Evolutionary conservation across 2,113 vertebrate species (phyloP), one percentile per base, ranked within the genome.

Genomic region (Pollimyrus isidori): DNA sequence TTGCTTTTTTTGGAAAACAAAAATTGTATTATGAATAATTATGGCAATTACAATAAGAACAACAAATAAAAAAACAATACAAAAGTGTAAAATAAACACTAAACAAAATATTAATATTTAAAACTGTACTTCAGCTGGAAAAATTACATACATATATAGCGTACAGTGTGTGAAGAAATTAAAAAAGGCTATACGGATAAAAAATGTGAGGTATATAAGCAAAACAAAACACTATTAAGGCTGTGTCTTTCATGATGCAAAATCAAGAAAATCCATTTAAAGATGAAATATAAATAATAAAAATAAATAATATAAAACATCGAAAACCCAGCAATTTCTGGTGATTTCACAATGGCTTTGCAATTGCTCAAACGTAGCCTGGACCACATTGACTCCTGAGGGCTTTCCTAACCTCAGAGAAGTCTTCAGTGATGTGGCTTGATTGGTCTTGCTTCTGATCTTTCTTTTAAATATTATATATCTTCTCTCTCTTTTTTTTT

Each of bases 181-280:
- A 92, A 93, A 39, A 13, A 86, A 53, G 90, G 89, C 89, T 92
- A 93, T 93, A 89, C 90, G 89, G 90, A 94, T 92, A 93, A 92
- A 93, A 89, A 90, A 94, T 95, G 95, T 97, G 97, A 98, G 97
- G 97, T 98, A 99, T 98, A 97, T 96, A 96, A 93, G 94, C 96
- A 96, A 97, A 96, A 96, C 95, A 96, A 94, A 97, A 94, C 94
- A 96, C 95, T 95, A 97, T 98, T 99, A 99, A 99, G 98, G 98
- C 97, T 95, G 95, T 93, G 95, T 84, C 26, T 95, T 95, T 93
- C 93, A 96, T 96, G 95, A 95, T 93, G 97, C 95, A 96, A 93
- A 92, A 94, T 93, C 90, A 96, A 94, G 95, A 94, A 90, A 92
- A 92, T 49, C 94, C 93, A 94, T 88, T 80, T 90, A 92, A 89